Evolutionary conservation across 2,888 invertebrate species (phyloP).

Genomic region (Meteorus cinctellus): DNA sequence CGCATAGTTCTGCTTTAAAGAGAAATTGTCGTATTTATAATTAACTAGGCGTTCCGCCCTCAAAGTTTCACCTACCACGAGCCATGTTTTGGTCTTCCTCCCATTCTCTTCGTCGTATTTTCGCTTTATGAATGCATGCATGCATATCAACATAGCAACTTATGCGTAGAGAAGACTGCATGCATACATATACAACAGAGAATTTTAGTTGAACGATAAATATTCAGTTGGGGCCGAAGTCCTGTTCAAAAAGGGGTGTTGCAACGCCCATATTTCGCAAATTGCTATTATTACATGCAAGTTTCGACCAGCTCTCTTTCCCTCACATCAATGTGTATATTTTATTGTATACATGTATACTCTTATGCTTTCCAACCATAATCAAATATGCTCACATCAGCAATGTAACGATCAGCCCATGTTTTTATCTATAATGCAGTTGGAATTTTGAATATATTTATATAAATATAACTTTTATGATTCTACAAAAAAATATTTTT

Average conservation of each 20-base stretch:
- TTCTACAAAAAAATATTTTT: too few species aligned
- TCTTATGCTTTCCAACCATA: background rate
- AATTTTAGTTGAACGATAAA: slow-evolving; percentile 37
- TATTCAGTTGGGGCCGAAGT: slow-evolving; percentile 22
- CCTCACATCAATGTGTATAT: background rate
- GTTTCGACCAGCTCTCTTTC: slow-evolving; percentile 20
- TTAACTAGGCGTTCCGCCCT: slow-evolving; percentile 13
- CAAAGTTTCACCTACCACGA: background rate
- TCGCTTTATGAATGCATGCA: background rate
- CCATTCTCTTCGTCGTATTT: too few species aligned
- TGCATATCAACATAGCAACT: slow-evolving; percentile 12
- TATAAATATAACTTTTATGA: too few species aligned
- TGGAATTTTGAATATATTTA: background rate
- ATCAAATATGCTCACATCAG: slow-evolving; percentile 1
- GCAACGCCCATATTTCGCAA: slow-evolving; percentile 40
- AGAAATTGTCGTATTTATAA: slow-evolving; percentile 11
- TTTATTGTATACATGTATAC: background rate
- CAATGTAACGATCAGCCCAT: background rate
- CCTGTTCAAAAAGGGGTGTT: slow-evolving; percentile 17
- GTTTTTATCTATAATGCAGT: background rate
- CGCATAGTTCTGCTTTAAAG: background rate
- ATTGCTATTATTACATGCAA: slow-evolving; percentile 42
- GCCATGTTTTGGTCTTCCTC: background rate
- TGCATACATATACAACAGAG: background rate
- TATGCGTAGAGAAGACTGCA: background rate